These are phyloP conservation scores for Scaptomyza flava DNA, from an alignment of 2,888 invertebrate species.

Conservation along the genomic window DNA sequence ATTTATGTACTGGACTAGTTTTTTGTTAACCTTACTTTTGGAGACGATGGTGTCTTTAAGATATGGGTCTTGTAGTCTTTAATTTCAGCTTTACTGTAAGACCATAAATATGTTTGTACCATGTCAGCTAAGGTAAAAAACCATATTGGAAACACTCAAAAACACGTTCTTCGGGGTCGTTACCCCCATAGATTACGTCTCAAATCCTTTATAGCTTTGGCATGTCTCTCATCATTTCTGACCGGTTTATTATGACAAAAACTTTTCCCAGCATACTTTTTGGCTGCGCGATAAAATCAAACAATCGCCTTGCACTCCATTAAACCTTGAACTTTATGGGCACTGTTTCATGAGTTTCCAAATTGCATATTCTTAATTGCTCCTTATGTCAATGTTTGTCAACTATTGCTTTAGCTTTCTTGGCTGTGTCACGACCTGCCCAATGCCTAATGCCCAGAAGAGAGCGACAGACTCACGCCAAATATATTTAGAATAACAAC, in stretches of 20 bases:
- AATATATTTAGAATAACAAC: constrained; percentile 73
- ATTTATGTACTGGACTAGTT: no score
- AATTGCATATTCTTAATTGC: constrained; percentile 62
- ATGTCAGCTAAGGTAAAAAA: no score
- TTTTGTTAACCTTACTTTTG: no score
- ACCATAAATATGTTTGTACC: no score
- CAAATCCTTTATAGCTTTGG: not conserved
- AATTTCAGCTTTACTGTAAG: no score
- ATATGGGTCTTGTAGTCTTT: no score
- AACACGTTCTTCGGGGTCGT: no score
- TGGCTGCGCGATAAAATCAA: constrained; percentile 47
- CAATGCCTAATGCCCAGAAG: not conserved
- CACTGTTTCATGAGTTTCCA: constrained; percentile 26
- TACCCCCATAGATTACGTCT: no score
- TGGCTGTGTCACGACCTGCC: constrained; percentile 8
- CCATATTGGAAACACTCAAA: not conserved
- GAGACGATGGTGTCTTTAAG: no score
- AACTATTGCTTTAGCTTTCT: constrained; percentile 3
- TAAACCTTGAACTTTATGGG: constrained; percentile 54
- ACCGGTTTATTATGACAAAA: not conserved
- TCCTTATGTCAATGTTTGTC: constrained; percentile 50
- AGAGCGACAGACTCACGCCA: constrained; percentile 62
- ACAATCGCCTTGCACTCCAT: constrained; percentile 29
- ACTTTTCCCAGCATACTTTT: constrained; percentile 55
- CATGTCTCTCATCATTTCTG: not conserved